Evolutionary conservation across 2,797 vertebrate genomes (phyloP).

Genomic region (Smutsia gigantea): DNA sequence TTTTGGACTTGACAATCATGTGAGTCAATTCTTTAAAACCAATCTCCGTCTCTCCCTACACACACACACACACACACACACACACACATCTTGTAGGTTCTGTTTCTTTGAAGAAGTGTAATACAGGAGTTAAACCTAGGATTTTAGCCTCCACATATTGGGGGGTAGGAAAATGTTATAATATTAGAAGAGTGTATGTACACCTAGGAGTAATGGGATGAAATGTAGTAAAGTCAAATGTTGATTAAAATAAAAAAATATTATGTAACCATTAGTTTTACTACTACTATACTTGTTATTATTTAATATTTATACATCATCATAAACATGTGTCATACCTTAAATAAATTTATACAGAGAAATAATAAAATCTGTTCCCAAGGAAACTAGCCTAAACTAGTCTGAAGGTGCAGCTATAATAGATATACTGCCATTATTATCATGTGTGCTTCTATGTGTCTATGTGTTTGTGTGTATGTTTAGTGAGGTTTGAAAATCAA

Average conservation of each 20-base stretch:
- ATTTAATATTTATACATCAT: background rate
- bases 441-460: background rate
- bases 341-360: background rate
- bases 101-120: background rate
- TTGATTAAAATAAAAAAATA: conserved; percentile 1
- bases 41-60: background rate
- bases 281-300: background rate
- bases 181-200: background rate
- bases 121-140: background rate
- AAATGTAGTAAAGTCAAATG: background rate
- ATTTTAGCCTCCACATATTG: background rate
- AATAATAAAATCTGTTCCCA: background rate
- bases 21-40: background rate
- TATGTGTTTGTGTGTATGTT: background rate
- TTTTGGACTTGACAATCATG: background rate
- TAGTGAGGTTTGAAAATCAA: background rate
- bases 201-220: background rate
- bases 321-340: background rate
- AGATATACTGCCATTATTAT: background rate
- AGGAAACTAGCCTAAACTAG: background rate
- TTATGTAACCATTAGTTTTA: background rate
- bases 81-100: background rate
- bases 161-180: background rate
- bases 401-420: background rate
- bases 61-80: no score